Evolutionary conservation across 2,113 vertebrate species (phyloP).

Genomic region (Urocitellus parryii): DNA sequence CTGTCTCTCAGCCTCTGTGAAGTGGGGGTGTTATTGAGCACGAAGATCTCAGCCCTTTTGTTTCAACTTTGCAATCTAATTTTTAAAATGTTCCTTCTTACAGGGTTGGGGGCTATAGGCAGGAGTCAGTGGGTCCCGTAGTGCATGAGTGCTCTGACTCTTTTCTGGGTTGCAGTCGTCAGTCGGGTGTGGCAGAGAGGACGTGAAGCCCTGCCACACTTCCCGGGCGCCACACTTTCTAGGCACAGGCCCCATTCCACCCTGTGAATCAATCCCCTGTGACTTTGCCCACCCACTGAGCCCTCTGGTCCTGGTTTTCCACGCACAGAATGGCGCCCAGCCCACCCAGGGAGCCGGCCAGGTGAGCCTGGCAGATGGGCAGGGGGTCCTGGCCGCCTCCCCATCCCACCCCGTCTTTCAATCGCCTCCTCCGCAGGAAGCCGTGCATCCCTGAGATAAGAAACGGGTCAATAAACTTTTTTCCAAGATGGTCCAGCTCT

Average conservation of each 20-base stretch:
- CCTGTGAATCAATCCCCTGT: too few species aligned
- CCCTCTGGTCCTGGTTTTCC: background rate
- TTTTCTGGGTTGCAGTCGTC: background rate
- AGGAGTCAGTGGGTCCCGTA: background rate
- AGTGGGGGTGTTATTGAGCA: background rate
- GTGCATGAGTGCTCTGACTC: too few species aligned
- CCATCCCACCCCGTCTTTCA: background rate
- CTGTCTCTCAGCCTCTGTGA: too few species aligned
- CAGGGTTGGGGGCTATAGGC: background rate
- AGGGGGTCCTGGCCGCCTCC: background rate
- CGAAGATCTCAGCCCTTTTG: background rate
- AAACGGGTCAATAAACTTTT: slow-evolving; percentile 88
- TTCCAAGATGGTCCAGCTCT: slow-evolving; percentile 74
- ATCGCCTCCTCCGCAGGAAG: slow-evolving; percentile 57
- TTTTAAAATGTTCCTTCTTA: background rate
- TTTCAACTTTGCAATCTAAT: background rate
- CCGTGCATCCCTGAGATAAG: slow-evolving; percentile 86
- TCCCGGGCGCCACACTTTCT: background rate
- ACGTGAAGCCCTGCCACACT: too few species aligned
- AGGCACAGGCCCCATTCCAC: background rate
- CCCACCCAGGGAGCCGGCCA: background rate
- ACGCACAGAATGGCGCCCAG: background rate
- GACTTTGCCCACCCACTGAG: too few species aligned
- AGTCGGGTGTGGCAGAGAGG: background rate
- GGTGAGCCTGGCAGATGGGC: background rate